These are phyloP conservation scores for Drosophila meridiana DNA, from an alignment of 2,888 invertebrate genomes.

Conservation along the genomic window DNA sequence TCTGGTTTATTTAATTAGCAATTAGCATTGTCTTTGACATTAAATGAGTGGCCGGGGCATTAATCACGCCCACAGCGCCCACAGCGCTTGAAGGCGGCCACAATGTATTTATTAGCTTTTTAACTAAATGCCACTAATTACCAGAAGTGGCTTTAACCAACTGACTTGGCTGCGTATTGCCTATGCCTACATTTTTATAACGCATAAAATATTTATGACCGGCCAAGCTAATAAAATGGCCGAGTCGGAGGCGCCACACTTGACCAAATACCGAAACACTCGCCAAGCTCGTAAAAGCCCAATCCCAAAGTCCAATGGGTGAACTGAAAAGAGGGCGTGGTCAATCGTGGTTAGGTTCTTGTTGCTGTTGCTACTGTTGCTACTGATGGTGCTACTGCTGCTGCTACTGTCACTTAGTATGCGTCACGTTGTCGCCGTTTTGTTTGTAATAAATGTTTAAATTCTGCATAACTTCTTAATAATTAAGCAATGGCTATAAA, in stretches of 20 bases:
- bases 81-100: conserved; percentile 24
- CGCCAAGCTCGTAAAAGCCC: conserved; percentile 54
- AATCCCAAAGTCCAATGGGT: conserved; percentile 34
- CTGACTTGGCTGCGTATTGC: conserved; percentile 17
- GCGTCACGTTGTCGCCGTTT: conserved; percentile 66
- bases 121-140: conserved; percentile 73
- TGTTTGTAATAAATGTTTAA: conserved; percentile 76
- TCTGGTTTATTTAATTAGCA: conserved; percentile 49
- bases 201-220: conserved; percentile 75
- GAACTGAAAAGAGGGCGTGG: conserved; percentile 25
- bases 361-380: background rate
- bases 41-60: conserved; percentile 38
- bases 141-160: conserved; percentile 65
- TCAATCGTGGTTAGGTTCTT: background rate
- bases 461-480: conserved; percentile 76
- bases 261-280: conserved; percentile 51
- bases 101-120: conserved; percentile 70
- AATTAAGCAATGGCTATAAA: conserved; percentile 73
- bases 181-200: conserved; percentile 62
- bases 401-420: conserved; percentile 50
- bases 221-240: conserved; percentile 62
- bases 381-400: background rate
- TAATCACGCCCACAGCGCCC: conserved; percentile 54
- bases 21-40: conserved; percentile 51
- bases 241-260: conserved; percentile 33